These are phyloP conservation scores for Drosophila pullipes DNA, from an alignment of 2,888 invertebrate genomes.

Conservation along the genomic window DNA sequence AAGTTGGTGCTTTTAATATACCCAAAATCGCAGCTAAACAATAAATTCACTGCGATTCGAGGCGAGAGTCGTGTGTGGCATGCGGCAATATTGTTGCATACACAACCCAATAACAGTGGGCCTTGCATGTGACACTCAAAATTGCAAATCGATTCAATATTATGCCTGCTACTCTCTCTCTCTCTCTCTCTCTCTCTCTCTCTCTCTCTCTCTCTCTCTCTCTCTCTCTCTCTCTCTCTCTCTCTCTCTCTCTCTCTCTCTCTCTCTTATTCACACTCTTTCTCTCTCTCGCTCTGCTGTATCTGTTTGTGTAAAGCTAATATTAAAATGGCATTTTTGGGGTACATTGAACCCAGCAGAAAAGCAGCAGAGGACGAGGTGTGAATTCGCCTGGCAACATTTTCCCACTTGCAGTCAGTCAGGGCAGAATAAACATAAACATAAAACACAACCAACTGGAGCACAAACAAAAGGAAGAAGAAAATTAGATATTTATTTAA, in stretches of 20 bases:
- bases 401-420: slow-evolving; percentile 20
- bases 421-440: slow-evolving; percentile 55
- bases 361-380: slow-evolving; percentile 37
- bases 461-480: slow-evolving; percentile 15
- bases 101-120: slow-evolving; percentile 14
- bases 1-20: slow-evolving; percentile 55
- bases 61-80: slow-evolving; percentile 12
- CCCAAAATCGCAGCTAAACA: slow-evolving; percentile 35
- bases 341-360: slow-evolving; percentile 63
- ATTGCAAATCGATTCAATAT: slow-evolving; percentile 68
- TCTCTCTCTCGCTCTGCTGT: neutral
- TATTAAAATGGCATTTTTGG: slow-evolving; percentile 67
- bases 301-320: slow-evolving; percentile 40
- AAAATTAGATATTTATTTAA: slow-evolving; percentile 1
- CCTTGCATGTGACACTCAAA: slow-evolving; percentile 44
- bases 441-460: slow-evolving; percentile 61
- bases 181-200: too few relatives aligned
- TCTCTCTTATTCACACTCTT: neutral
- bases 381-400: slow-evolving; percentile 59
- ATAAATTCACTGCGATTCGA: slow-evolving; percentile 54
- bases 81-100: slow-evolving; percentile 44
- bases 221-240: slow-evolving; percentile 1
- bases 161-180: slow-evolving; percentile 10
- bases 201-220: neutral
- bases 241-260: neutral